phyloP scores from a whole-genome alignment of 2,113 vertebrate species.

The Malurus melanocephalus region DNA sequence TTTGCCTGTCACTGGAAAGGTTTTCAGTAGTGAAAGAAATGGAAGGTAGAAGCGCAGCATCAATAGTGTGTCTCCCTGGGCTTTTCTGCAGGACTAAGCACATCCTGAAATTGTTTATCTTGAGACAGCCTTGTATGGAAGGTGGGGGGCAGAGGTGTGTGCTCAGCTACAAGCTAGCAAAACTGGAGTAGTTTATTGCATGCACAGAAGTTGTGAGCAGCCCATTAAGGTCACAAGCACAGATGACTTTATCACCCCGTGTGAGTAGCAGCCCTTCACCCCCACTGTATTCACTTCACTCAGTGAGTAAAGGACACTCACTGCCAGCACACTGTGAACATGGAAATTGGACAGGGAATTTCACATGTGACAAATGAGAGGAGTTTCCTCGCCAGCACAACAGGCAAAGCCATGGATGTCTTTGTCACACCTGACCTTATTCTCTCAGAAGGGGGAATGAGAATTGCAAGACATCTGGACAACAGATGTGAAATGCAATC shows the following conservation, averaged over 20 bases:
- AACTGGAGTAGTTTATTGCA: neutral
- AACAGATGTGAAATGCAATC: conserved; percentile 15
- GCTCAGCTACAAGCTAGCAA: neutral
- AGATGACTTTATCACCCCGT: fast-evolving
- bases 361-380: neutral
- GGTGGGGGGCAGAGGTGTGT: neutral
- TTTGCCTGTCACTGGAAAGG: neutral
- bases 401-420: neutral
- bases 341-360: neutral
- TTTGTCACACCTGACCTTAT: neutral
- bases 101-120: neutral
- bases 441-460: neutral
- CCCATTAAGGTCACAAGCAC: neutral
- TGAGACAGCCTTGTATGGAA: neutral
- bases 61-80: neutral
- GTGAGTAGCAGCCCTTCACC: neutral
- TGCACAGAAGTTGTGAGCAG: neutral
- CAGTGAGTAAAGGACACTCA: neutral
- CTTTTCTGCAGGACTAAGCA: neutral
- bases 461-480: conserved; percentile 15
- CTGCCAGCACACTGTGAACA: fast-evolving
- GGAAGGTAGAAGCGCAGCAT: neutral
- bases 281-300: too few relatives aligned
- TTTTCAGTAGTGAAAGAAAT: neutral
- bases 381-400: neutral